Evolutionary conservation across 2,888 invertebrate species (phyloP).

Genomic region (Thera britannica): DNA sequence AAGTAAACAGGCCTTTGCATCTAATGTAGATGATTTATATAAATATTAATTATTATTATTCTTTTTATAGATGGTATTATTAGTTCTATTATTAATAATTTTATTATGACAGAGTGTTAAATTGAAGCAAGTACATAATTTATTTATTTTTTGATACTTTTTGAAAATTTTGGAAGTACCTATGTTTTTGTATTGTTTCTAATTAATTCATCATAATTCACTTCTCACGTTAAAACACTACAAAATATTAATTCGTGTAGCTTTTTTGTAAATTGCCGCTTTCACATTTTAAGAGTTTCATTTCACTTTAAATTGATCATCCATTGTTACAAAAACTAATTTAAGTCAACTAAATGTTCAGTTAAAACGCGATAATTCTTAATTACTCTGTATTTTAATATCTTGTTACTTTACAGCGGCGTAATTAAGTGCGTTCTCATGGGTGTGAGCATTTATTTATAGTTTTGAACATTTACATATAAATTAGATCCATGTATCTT

Average conservation of each 20-base stretch:
- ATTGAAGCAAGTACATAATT: too few species aligned
- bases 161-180: too few species aligned
- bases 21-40: too few species aligned
- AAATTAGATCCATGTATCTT: slow-evolving; percentile 36
- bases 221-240: background rate
- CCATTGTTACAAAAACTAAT: slow-evolving; percentile 31
- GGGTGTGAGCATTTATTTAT: slow-evolving; percentile 45
- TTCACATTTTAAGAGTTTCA: slow-evolving; percentile 21
- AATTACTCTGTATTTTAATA: slow-evolving; percentile 40
- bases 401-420: slow-evolving; percentile 38
- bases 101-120: too few species aligned
- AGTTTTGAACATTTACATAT: slow-evolving; percentile 50
- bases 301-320: slow-evolving; percentile 27
- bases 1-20: too few species aligned
- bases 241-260: background rate
- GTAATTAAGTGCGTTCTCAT: slow-evolving; percentile 57
- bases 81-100: too few species aligned
- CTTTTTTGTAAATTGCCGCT: background rate
- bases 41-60: too few species aligned
- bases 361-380: slow-evolving; percentile 36
- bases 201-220: background rate
- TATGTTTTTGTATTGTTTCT: background rate
- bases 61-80: too few species aligned
- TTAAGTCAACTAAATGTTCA: slow-evolving; percentile 37
- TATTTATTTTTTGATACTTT: too few species aligned